These are phyloP conservation scores for Pardosa pseudoannulata DNA, from an alignment of 2,888 invertebrate species.

Conservation along the genomic window DNA sequence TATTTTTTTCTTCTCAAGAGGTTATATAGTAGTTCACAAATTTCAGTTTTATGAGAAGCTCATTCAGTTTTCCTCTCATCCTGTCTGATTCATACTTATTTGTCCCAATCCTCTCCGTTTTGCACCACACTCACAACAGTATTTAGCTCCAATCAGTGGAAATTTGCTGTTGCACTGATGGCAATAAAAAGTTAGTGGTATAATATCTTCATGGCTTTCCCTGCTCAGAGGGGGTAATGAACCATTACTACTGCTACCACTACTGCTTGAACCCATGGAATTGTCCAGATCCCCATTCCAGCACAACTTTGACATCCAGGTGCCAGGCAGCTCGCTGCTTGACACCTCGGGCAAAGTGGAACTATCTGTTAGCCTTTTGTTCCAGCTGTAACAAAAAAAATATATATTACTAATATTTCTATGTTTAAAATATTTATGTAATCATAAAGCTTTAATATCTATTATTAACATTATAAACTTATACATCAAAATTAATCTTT, in stretches of 20 bases:
- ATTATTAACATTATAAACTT: too few species aligned
- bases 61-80: too few species aligned
- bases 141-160: conserved; percentile 89
- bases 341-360: conserved; percentile 68
- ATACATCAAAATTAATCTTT: too few species aligned
- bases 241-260: conserved; percentile 57
- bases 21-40: too few species aligned
- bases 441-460: too few species aligned
- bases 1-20: too few species aligned
- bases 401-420: neutral
- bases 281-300: conserved; percentile 53
- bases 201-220: conserved; percentile 17
- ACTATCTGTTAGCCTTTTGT: conserved; percentile 34
- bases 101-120: conserved; percentile 79
- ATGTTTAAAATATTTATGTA: too few species aligned
- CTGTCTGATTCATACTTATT: conserved; percentile 45
- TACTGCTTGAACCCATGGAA: conserved; percentile 29
- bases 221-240: conserved; percentile 51
- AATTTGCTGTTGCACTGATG: conserved; percentile 92
- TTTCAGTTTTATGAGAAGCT: too few species aligned
- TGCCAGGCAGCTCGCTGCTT: conserved; percentile 68
- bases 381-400: conserved; percentile 46
- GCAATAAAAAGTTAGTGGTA: conserved; percentile 69
- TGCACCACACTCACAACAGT: conserved; percentile 95
- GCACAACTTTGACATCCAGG: conserved; percentile 39